Evolutionary conservation across 37 sponge, comb jelly and placozoan genomes (phyloP).

Genomic region (Mnemiopsis leidyi): DNA sequence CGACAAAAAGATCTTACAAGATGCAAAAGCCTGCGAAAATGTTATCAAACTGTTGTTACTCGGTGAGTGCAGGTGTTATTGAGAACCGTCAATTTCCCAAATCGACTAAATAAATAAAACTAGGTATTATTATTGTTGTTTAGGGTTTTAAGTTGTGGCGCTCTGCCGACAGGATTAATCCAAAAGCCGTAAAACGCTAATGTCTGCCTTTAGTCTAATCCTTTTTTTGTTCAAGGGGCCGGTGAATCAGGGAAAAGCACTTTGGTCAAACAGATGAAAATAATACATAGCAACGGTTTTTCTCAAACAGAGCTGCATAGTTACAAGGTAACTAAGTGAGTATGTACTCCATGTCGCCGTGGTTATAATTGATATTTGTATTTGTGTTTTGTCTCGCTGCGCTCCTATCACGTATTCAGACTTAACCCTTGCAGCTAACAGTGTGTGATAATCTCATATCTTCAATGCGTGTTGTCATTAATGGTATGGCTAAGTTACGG

Average conservation of each 20-base stretch:
- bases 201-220: no score
- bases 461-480: conserved; percentile 88
- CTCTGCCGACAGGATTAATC: no score
- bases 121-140: no score
- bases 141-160: no score
- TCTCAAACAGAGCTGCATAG: conserved; percentile 73
- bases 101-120: no score
- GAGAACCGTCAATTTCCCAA: no score
- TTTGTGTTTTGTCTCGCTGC: no score
- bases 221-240: conserved; percentile 79
- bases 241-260: conserved; percentile 99
- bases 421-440: conserved; percentile 71
- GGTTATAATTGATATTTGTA: no score
- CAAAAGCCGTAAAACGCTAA: no score
- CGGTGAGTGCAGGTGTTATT: conserved; percentile 5
- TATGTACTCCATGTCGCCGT: no score
- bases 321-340: no score
- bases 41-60: conserved; percentile 87
- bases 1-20: conserved; percentile 78
- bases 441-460: conserved; percentile 83
- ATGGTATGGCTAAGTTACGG: conserved; percentile 77
- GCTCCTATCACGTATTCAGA: no score
- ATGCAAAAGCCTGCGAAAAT: conserved; percentile 76
- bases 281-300: conserved; percentile 96
- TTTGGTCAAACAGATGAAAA: conserved; percentile 98